phyloP scores from a whole-genome alignment of 2,888 invertebrate genomes.

The Deilephila elpenor region DNA sequence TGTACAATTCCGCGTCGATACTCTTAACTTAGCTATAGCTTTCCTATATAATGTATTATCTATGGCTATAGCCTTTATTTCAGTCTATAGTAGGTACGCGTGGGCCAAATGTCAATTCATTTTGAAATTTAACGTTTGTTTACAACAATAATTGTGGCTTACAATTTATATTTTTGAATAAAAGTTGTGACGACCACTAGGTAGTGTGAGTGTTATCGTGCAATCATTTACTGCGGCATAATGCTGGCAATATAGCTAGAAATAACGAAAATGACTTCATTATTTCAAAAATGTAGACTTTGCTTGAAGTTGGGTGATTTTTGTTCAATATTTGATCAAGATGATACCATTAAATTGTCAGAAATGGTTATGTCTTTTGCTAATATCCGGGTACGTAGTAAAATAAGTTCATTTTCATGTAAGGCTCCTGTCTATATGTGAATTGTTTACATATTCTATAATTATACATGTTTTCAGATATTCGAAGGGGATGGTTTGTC shows the following conservation, averaged over 20 bases:
- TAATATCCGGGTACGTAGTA: slow-evolving; percentile 65
- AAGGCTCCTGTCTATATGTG: not conserved
- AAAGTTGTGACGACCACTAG: no score
- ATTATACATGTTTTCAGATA: slow-evolving; percentile 59
- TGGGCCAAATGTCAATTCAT: not conserved
- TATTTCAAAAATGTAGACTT: slow-evolving; percentile 77
- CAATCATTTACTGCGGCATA: not conserved
- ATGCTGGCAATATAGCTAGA: slow-evolving; percentile 8
- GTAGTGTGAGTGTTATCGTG: not conserved
- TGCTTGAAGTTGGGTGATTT: slow-evolving; percentile 80
- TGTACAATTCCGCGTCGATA: no score
- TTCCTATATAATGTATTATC: no score
- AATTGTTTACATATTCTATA: not conserved
- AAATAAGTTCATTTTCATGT: no score
- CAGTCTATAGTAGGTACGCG: no score
- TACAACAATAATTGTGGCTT: not conserved
- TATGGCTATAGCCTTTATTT: no score
- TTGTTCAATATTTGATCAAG: slow-evolving; percentile 79
- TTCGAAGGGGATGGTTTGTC: slow-evolving; percentile 77
- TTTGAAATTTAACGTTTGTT: slow-evolving; percentile 6
- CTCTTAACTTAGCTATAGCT: no score
- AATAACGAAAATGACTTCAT: slow-evolving; percentile 54
- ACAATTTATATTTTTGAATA: no score
- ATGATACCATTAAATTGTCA: slow-evolving; percentile 75
- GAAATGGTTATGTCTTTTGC: slow-evolving; percentile 82